phyloP scores from a whole-genome alignment of 1,140 invertebrate genomes.

The Micrasema minimum region DNA sequence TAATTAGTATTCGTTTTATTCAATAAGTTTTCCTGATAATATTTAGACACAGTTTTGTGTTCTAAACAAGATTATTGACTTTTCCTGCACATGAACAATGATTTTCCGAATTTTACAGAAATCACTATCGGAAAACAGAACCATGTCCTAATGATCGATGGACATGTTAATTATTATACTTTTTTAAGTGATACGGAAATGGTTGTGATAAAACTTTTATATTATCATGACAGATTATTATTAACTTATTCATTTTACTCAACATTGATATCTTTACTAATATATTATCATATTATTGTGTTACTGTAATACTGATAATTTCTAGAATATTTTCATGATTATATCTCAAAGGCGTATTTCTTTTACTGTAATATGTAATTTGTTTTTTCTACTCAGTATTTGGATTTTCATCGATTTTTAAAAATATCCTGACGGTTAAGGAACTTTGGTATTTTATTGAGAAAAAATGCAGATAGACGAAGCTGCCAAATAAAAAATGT shows the following conservation, averaged over 20 bases:
- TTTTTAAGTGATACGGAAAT: constrained; percentile 13
- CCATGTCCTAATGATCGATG: not conserved
- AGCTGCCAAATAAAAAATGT: constrained; percentile 39
- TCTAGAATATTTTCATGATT: too few species aligned
- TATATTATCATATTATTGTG: too few species aligned
- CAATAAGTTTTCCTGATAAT: not conserved
- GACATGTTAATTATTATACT: not conserved
- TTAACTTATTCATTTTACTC: not conserved
- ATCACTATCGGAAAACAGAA: not conserved
- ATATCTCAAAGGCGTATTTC: too few species aligned
- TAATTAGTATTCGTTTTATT: not conserved
- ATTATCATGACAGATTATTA: constrained; percentile 14
- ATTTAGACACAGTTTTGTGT: not conserved
- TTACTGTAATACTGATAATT: too few species aligned
- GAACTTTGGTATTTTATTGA: constrained; percentile 36
- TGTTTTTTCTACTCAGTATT: too few species aligned
- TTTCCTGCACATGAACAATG: too few species aligned
- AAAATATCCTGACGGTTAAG: constrained; percentile 30
- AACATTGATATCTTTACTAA: too few species aligned
- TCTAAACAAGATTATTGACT: not conserved
- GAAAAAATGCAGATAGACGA: constrained; percentile 22
- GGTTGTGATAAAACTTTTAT: constrained; percentile 11
- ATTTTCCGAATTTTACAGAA: too few species aligned
- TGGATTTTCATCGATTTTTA: not conserved
- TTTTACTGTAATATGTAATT: too few species aligned